Base-by-base conservation (phyloP, 2,888 invertebrate genomes). In the Lasioglossum malachurum region DNA sequence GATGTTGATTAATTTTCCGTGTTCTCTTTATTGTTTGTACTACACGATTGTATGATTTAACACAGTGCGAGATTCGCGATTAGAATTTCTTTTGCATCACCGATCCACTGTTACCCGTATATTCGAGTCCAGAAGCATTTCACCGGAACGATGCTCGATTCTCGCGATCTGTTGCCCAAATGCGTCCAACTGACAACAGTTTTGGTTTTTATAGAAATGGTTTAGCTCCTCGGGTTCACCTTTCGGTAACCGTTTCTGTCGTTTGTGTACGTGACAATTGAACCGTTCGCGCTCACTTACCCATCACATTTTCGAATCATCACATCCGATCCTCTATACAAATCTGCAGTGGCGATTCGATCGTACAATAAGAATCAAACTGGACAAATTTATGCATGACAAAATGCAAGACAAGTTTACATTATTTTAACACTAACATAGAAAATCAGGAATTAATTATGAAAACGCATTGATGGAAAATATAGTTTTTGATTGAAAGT, bases 191-290 rank as follows among this genome's bases (percentile, higher is more conserved):
- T n/a, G 16, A 23, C 2, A 38, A 41, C 5, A 35, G 14, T 14
- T 53, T 53, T 12, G 14, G n/a, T 77, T 44, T 49, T 77, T 75
- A 64, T 80, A 41, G 19, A 60, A 44, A 53, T 69, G 44, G 38
- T 38, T 10, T 14, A 53, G 16, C 8, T 35, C 5, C 44, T 49
- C 19, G 31, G 23, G 27, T 44, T 74, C 78, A 75, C 82, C 78
- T 82, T 78, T 23, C 60, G n/a, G 12, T 5, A 46, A 38, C 57
- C 16, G 73, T 77, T 4, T 10, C 3, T n/a, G 2, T 27, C 3
- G 44, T 10, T 53, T 27, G 71, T 27, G 71, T 57, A n/a, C 60
- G 12, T 14, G 60, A 1, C 10, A 27, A 27, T 27, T 12, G 60
- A 27, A 60, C 14, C 60, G 1, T 60, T 27, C 27, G 60, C 27